A percentile compares a stretch with the other conserved stretches of the same genome.
phyloP scores from a whole-genome alignment of 1,140 invertebrate genomes.

The Chelonus insularis region DNA sequence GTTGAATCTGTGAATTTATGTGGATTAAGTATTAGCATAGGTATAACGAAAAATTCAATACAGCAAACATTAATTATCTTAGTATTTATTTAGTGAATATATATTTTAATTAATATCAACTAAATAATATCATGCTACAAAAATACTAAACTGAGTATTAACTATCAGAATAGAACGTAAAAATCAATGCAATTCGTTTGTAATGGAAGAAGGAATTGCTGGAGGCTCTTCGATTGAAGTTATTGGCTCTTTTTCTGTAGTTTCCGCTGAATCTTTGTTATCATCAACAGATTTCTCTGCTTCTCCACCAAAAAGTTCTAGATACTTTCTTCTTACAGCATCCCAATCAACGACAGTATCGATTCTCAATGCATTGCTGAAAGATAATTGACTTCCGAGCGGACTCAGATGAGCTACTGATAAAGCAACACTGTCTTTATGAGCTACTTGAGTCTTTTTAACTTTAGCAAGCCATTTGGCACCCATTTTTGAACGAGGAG shows the following conservation, averaged over 20 bases:
- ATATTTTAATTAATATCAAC: no score
- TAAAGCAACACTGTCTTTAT: constrained; percentile 77
- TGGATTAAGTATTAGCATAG: not conserved
- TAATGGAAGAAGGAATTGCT: not conserved
- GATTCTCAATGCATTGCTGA: constrained; percentile 72
- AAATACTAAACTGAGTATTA: not conserved
- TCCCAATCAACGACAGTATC: constrained; percentile 93
- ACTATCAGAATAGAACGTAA: not conserved
- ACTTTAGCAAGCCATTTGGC: constrained; percentile 85
- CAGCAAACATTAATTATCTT: not conserved
- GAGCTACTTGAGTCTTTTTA: constrained; percentile 75
- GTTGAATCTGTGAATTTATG: constrained; percentile 8
- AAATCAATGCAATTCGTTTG: constrained; percentile 26
- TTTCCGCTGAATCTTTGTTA: constrained; percentile 48
- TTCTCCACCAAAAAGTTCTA: constrained; percentile 73
- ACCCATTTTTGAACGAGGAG: constrained; percentile 78
- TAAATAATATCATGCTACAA: no score
- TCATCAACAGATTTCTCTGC: constrained; percentile 64
- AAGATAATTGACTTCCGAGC: constrained; percentile 80
- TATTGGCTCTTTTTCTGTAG: constrained; percentile 34
- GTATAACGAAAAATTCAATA: not conserved
- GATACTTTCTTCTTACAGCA: constrained; percentile 83
- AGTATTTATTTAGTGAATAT: not conserved
- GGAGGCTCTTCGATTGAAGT: constrained; percentile 34
- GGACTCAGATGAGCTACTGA: constrained; percentile 78